Base-by-base conservation (phyloP, 2,113 vertebrate genomes). In the Anseranas semipalmata region DNA sequence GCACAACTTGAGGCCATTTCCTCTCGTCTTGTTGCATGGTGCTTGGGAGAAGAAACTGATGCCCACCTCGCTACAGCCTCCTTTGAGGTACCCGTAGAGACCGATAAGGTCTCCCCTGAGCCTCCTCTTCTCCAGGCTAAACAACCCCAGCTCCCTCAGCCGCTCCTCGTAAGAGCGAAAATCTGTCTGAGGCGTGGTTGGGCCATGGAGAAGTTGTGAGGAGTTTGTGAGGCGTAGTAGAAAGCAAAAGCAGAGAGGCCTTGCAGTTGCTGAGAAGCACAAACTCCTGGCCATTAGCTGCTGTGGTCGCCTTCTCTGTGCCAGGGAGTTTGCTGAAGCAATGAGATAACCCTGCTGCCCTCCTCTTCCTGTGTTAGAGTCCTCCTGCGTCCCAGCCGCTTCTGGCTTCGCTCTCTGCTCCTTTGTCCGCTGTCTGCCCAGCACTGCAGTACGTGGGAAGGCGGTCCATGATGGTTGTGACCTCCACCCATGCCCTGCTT, bases 271-370 rank as follows among this genome's bases (percentile, higher is more conserved):
- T 90, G 48, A 67, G 48, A 33, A 72, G 21, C 66, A 32, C 16
- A 32, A 80, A 15, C 63, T 60, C 20, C 53, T 73, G 53, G 35
- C 30, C 25, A 4, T 72, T 58, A 65, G 19, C 27, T 78, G 2
- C 18, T 68, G 48, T 16, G n/a, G 13, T 68, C 14, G 20, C 35
- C 13, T 16, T 25, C 35, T 94, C 20, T 39, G 4, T 41, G 46
- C 35, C 41, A 33, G 24, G 12, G 7, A 85, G 32, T 67, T 92
- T 72, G 21, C 67, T 55, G 43, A 63, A 87, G 32, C 46, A 32
- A 1, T 28, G 28, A 55, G n/a, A 50, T 13, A 27, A 30, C 56
- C 10, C 21, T 1, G 3, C 11, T 48, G 21, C 3, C 2, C 19
- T 76, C 39, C 22, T 67, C 35, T 60, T 79, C 16, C 13, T 82